Evolutionary conservation across 2,888 invertebrate species (phyloP).

Genomic region (Xestia rhomboidea): DNA sequence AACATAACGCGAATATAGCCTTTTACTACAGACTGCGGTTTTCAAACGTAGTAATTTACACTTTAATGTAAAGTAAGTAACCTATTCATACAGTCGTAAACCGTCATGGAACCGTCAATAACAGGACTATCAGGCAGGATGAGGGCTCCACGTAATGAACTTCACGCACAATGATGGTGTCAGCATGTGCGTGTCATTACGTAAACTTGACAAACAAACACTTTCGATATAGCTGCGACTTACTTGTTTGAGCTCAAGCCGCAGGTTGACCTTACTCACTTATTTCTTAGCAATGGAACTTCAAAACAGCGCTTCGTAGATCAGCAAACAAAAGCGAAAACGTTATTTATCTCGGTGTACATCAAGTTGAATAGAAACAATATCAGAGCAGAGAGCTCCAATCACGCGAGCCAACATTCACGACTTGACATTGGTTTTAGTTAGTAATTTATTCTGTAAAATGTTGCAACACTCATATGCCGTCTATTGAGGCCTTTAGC

Average conservation of each 20-base stretch:
- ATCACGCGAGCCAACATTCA: slow-evolving; percentile 70
- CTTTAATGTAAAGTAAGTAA: slow-evolving; percentile 5
- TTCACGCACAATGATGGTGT: slow-evolving; percentile 7
- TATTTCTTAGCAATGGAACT: slow-evolving; percentile 32
- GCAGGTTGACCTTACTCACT: slow-evolving; percentile 27
- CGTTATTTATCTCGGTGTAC: slow-evolving; percentile 42
- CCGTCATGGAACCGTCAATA: slow-evolving; percentile 4
- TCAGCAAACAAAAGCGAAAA: slow-evolving; percentile 46
- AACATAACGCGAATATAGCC: slow-evolving; percentile 19
- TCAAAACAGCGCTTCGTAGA: slow-evolving; percentile 19
- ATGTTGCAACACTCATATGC: slow-evolving; percentile 68
- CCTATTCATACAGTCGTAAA: not conserved
- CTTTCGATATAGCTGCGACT: slow-evolving; percentile 40
- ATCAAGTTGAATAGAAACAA: slow-evolving; percentile 57
- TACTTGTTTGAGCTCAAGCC: slow-evolving; percentile 14
- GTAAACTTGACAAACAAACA: slow-evolving; percentile 52
- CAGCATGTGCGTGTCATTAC: slow-evolving; percentile 32
- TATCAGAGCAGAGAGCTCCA: slow-evolving; percentile 61
- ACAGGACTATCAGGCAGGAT: not conserved
- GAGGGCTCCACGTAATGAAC: slow-evolving; percentile 35
- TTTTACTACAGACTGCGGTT: slow-evolving; percentile 26
- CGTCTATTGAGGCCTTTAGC: slow-evolving; percentile 46
- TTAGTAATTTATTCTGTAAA: slow-evolving; percentile 72
- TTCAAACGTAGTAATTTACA: not conserved
- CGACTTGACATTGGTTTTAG: slow-evolving; percentile 73